Evolutionary conservation across 2,888 invertebrate species (phyloP).

Genomic region (Chloroclystis v-ata): DNA sequence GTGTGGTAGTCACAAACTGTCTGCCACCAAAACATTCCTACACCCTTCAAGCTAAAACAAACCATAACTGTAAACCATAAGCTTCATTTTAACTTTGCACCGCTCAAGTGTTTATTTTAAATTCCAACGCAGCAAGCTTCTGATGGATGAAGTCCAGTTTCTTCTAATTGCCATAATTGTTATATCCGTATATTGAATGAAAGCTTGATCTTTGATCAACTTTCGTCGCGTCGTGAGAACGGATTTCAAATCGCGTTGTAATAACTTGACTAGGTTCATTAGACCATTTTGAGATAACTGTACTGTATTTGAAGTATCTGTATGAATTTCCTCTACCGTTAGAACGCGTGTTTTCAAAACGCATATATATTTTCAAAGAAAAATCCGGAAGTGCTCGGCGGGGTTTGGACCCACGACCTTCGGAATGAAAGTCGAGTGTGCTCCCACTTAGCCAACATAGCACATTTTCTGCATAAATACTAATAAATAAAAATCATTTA

Average conservation of each 20-base stretch:
- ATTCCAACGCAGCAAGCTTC: constrained; percentile 7
- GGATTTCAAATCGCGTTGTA: background rate
- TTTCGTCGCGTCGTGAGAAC: constrained; percentile 25
- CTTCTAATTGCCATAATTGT: constrained; percentile 24
- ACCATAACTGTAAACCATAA: constrained; percentile 1
- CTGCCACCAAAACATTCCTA: constrained; percentile 4
- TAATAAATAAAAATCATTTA: too few species aligned
- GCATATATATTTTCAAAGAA: too few species aligned
- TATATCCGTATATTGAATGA: constrained; percentile 18
- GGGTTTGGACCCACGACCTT: too few species aligned
- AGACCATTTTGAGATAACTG: too few species aligned
- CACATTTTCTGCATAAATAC: too few species aligned
- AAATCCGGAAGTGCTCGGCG: too few species aligned
- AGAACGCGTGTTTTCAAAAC: too few species aligned
- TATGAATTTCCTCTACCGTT: too few species aligned
- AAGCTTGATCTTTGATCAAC: constrained; percentile 20
- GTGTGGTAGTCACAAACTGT: background rate
- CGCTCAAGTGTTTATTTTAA: constrained; percentile 1
- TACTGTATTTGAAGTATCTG: too few species aligned
- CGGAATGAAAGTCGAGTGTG: too few species aligned
- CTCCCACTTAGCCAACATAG: too few species aligned
- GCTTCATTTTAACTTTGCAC: constrained; percentile 1
- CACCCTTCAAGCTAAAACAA: constrained; percentile 2
- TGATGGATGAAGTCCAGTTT: constrained; percentile 14
- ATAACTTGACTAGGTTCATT: background rate